These are phyloP conservation scores for Notamacropus eugenii DNA, from an alignment of 2,797 vertebrate species.

Conservation along the genomic window DNA sequence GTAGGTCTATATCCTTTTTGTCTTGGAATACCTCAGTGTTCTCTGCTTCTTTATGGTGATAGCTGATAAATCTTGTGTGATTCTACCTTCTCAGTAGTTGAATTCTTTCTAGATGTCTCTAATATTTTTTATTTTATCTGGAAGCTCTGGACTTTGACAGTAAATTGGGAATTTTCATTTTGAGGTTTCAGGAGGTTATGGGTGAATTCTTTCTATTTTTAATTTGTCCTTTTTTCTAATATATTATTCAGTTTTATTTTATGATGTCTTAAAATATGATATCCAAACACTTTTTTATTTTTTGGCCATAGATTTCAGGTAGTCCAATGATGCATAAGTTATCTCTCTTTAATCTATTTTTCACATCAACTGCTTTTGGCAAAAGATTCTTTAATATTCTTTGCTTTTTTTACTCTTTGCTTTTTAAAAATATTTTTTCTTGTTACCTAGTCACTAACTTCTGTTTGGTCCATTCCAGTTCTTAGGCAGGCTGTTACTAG, in stretches of 20 bases:
- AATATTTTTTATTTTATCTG: background rate
- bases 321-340: background rate
- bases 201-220: background rate
- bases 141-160: background rate
- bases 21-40: background rate
- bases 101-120: background rate
- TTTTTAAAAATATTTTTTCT: background rate
- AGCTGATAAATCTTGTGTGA: too few relatives aligned
- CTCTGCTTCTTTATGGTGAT: too few relatives aligned
- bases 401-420: background rate
- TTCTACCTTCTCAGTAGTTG: too few relatives aligned
- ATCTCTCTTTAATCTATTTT: background rate
- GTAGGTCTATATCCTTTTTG: background rate
- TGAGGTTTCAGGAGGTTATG: background rate
- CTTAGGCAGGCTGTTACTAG: background rate
- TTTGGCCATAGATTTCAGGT: background rate
- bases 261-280: background rate
- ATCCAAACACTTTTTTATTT: background rate
- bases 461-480: background rate
- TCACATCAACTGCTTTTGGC: background rate
- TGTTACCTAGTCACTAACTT: background rate
- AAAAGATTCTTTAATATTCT: background rate
- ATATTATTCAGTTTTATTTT: background rate
- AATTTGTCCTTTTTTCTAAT: background rate
- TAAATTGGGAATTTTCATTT: background rate